Base-by-base conservation (phyloP, 2,888 invertebrate species). In the Orchesella flavescens region DNA sequence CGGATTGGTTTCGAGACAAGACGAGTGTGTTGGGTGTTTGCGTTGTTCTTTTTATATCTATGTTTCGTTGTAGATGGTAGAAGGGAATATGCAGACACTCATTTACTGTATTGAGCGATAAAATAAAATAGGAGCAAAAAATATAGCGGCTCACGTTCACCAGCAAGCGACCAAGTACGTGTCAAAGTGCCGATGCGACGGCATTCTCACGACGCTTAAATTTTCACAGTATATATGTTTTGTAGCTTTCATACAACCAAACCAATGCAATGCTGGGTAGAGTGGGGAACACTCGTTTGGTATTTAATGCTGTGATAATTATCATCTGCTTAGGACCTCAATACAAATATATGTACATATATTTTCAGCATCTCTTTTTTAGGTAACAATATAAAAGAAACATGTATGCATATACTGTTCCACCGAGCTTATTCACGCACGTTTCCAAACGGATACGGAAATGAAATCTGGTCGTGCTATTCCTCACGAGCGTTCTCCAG, bases 391-490 rank as follows among this genome's bases (percentile, higher is more conserved):
- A 34, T 34, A 4, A 4, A 2, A 34, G 7, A 34, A 4, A 34
- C 7, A 34, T 34, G 34, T 34, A 34, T 34, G 34, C 7, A 34
- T 34, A n/a, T n/a, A n/a, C n/a, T n/a, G n/a, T n/a, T 2, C 34
- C 34, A 4, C 7, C 34, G 34, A 4, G 49, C 49, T 12, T 49
- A 12, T 15, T 49, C 49, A 49, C 49, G 49, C n/a, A 34, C 34
- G 15, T 49, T 63, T 21, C 55, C 1, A 63, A 71, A 71, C 65
- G 79, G 79, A 80, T 55, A 44, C 73, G 73, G 79, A 80, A 80
- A 80, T 80, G 72, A 80, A 80, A 80, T 80, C 79, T 73, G 44
- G 57, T 46, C 79, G 73, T 80, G 71, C 34, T 24, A 53, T 79
- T 72, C 63, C 72, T 63, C 43, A 9, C 72, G 34, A 71, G 71